Percentiles rank a stretch among this genome's conserved stretches.
phyloP scores from a whole-genome alignment of 2,113 vertebrate genomes.

The Scomber scombrus region DNA sequence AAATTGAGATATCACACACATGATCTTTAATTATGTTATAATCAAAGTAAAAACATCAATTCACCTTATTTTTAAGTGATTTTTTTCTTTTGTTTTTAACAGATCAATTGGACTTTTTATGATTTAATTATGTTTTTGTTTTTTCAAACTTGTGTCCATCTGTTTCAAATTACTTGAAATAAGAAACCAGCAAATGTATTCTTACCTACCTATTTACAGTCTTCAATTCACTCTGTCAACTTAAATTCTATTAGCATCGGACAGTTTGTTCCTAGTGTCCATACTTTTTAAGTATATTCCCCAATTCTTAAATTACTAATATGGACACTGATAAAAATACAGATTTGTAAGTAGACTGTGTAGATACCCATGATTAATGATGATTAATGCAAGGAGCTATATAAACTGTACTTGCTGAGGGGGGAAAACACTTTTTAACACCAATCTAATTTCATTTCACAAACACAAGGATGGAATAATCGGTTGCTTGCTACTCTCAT shows the following conservation, averaged over 20 bases:
- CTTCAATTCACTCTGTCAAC: not conserved
- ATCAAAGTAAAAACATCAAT: not conserved
- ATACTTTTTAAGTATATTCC: not conserved
- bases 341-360: slow-evolving; percentile 25
- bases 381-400: slow-evolving; percentile 18
- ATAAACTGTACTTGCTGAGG: slow-evolving; percentile 28
- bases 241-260: not conserved
- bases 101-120: not conserved
- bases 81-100: not conserved
- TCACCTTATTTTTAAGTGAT: no score
- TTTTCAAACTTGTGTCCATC: not conserved
- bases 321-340: not conserved
- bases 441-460: slow-evolving; percentile 28
- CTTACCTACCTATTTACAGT: no score
- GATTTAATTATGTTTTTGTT: not conserved
- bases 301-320: not conserved
- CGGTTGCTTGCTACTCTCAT: slow-evolving; percentile 28
- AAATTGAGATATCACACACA: slow-evolving; percentile 25
- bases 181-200: not conserved
- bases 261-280: not conserved
- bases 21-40: not conserved
- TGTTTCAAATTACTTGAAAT: not conserved
- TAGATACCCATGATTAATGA: slow-evolving; percentile 33
- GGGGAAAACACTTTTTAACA: slow-evolving; percentile 25
- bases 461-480: slow-evolving; percentile 27